Evolutionary conservation across 2,888 invertebrate species (phyloP), one percentile per base, ranked within the genome.

Genomic region (Theodoxus fluviatilis): DNA sequence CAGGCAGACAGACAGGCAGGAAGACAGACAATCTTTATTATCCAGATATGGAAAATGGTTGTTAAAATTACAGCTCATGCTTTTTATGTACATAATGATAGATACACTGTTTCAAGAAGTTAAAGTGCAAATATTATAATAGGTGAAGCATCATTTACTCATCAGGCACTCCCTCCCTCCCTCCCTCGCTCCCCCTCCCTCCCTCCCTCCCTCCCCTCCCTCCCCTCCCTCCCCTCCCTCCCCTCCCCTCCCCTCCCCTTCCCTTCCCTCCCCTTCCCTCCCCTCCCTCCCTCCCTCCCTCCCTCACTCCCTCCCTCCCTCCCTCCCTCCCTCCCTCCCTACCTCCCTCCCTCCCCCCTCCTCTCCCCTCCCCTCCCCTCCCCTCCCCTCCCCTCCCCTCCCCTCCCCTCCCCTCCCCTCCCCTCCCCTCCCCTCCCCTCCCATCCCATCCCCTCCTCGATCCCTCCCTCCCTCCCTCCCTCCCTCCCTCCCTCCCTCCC

Each of bases 381-480:
- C 12, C 37, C 35, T 22, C n/a, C 43, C 12, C 18, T 31, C 40
- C 9, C 37, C 18, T 7, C 66, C 28, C 33, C n/a, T 55, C 6
- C 2, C 12, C 7, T 49, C n/a, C 15, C 52, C 9, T 9, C 31
- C 38, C 7, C 18, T 22, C 28, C 2, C 18, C 25, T 25, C 18
- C 9, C 31, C 40, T 18, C n/a, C 49, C 31, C n/a, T 66, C 1
- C 22, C 49, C 43, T 47, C 22, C 4, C 49, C 6, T 15, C 31
- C 15, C 1, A 7, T n/a, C 9, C n/a, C 1, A 43, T n/a, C 15
- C 18, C 33, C 3, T 28, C 15, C n/a, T 47, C 18, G 22, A 9
- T 18, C 31, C 47, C 33, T 57, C 18, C 38, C 35, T 57, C 43
- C 35, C 38, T 37, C 68, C n/a, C 68, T 55, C 68, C n/a, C 68